Percentiles rank a stretch among this genome's conserved stretches.
Conservation (phyloP, 2,797 vertebrate genomes). For the Allobates femoralis region DNA sequence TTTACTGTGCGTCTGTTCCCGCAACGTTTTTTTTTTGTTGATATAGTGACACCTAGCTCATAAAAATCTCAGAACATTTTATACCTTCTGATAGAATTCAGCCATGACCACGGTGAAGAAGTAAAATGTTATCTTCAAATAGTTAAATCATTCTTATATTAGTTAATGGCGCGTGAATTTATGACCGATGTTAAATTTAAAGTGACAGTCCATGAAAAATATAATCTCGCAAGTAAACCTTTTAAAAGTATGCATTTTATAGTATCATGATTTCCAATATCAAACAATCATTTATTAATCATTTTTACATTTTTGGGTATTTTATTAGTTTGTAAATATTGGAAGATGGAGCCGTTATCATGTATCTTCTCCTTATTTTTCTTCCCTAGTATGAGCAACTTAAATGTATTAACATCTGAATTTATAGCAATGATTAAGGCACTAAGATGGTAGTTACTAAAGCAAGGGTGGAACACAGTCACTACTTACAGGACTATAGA, state of each 20-base stretch:
- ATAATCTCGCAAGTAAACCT: neutral
- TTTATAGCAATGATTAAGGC: no score
- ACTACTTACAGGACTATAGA: no score
- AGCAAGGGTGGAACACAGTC: no score
- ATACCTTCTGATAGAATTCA: neutral
- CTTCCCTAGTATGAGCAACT: no score
- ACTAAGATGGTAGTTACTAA: no score
- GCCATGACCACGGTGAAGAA: neutral
- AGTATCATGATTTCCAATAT: neutral
- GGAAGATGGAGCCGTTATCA: no score
- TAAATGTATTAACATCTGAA: no score
- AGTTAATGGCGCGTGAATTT: neutral
- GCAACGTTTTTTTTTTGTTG: constrained; percentile 13
- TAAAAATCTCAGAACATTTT: constrained; percentile 2
- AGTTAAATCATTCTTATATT: neutral
- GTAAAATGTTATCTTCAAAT: neutral
- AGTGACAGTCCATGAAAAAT: neutral
- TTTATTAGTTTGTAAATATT: no score
- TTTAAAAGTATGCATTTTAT: neutral
- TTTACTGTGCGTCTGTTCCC: constrained; percentile 5
- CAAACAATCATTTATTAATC: neutral
- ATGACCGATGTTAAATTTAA: neutral
- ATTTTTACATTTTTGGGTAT: no score
- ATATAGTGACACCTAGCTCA: neutral
- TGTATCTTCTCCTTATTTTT: no score